Evolutionary conservation across 2,113 vertebrate species (phyloP).

Genomic region (Gobius niger): DNA sequence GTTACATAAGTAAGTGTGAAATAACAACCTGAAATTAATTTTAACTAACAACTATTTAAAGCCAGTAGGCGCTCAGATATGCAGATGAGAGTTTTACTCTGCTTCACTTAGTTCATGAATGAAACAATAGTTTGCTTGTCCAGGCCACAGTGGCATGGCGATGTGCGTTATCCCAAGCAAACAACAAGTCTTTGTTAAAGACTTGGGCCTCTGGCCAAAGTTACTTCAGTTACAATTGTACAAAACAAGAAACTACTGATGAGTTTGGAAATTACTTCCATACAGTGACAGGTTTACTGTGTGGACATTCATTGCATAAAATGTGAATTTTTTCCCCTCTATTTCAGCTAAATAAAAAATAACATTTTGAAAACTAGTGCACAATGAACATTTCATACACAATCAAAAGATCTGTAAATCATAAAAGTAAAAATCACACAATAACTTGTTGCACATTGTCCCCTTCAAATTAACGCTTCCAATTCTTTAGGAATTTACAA

Average conservation of each 20-base stretch:
- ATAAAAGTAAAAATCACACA: slow-evolving; percentile 61
- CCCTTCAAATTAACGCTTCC: slow-evolving; percentile 79
- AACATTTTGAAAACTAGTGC: slow-evolving; percentile 67
- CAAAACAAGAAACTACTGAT: background rate
- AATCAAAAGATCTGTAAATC: slow-evolving; percentile 56
- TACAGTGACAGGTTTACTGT: slow-evolving; percentile 27
- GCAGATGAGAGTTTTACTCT: slow-evolving; percentile 16
- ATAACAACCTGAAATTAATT: background rate
- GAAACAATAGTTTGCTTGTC: slow-evolving; percentile 52
- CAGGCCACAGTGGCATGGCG: slow-evolving; percentile 29
- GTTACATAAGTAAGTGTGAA: background rate
- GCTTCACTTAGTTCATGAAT: slow-evolving; percentile 4
- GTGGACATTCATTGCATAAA: slow-evolving; percentile 51
- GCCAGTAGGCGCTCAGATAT: slow-evolving; percentile 7
- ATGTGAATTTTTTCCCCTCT: slow-evolving; percentile 30
- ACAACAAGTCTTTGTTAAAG: slow-evolving; percentile 61
- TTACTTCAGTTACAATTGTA: background rate
- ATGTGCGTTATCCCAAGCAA: slow-evolving; percentile 34
- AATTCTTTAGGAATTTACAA: slow-evolving; percentile 28
- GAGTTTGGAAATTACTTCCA: slow-evolving; percentile 24
- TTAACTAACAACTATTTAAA: background rate
- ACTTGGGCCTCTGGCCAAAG: slow-evolving; percentile 28
- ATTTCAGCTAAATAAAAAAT: slow-evolving; percentile 55
- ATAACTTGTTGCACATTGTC: slow-evolving; percentile 73
- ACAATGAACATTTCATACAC: slow-evolving; percentile 60